phyloP scores from a whole-genome alignment of 2,888 invertebrate species.

The Drosophila vallismaia region DNA sequence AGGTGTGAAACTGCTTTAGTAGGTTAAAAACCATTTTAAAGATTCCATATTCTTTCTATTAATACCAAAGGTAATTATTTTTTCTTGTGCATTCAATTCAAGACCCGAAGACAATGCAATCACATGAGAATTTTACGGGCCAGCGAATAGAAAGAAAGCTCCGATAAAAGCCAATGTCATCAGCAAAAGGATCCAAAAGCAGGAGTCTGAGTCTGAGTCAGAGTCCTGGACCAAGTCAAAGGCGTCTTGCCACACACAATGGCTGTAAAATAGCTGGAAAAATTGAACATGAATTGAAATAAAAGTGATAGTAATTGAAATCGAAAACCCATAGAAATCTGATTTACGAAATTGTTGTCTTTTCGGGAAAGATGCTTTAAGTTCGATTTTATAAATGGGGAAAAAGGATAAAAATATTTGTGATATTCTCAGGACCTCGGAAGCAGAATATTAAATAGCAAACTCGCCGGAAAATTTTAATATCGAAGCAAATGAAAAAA shows the following conservation, averaged over 20 bases:
- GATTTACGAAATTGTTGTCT: constrained; percentile 18
- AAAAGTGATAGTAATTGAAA: constrained; percentile 67
- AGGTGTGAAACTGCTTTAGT: too few species aligned
- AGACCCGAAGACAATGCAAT: constrained; percentile 54
- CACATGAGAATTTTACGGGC: constrained; percentile 51
- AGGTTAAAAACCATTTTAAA: neutral
- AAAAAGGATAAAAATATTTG: neutral
- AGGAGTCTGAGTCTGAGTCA: neutral
- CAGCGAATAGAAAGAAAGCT: constrained; percentile 25
- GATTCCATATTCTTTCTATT: neutral
- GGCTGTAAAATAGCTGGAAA: constrained; percentile 57
- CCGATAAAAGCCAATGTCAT: constrained; percentile 39
- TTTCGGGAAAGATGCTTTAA: neutral
- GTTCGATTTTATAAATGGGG: neutral
- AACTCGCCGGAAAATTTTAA: neutral
- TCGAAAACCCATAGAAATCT: constrained; percentile 36
- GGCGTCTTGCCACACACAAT: constrained; percentile 55
- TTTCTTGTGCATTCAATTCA: constrained; percentile 5
- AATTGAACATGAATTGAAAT: constrained; percentile 61
- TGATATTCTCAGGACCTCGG: neutral
- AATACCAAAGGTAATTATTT: neutral
- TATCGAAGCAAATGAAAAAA: neutral
- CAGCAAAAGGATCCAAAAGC: neutral
- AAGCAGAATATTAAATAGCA: neutral
- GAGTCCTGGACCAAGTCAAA: constrained; percentile 11